Evolutionary conservation across 2,797 vertebrate genomes (phyloP), one percentile per base, ranked within the genome.

Genomic region (Silurus aristotelis): DNA sequence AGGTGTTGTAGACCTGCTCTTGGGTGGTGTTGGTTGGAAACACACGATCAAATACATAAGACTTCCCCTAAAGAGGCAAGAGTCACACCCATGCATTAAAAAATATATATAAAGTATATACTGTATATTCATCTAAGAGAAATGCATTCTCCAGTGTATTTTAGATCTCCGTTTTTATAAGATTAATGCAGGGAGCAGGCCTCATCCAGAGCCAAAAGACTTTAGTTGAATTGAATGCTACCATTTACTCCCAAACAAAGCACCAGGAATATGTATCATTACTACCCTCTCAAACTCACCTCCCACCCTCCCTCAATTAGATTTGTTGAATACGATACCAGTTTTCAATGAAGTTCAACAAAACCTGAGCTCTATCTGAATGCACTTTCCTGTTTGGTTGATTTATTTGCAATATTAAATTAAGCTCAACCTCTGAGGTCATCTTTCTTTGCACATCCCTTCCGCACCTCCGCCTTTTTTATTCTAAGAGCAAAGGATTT

Each of bases 1-100:
- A 90, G 48, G 90, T 86, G 87, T 96, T 96, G 88, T 96, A 96
- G 22, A 96, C 96, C 91, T 96, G 96, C 87, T 96, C 96, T 91
- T 96, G 96, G 27, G 95, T 96, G 10, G 96, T 96, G 92, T 96
- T 96, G 79, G 95, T 95, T 71, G 96, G 95, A 84, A 96, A 96
- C 64, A 96, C 96, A 0, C 93, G 95, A 85, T 96, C 96, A 72
- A 96, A 96, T 19, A 82, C 94, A 25, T 94, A 96, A 0, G 96
- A 94, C 70, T 96, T 96, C n/a, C 96, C 96, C 96, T 96, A 89
- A 64, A 66, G 22, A 84, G 14, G 1, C 31, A n/a, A 63, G 31
- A 63, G 1, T 58, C 58, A 15, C 4, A 14, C 56, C 38, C 15
- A 61, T 43, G 19, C 76, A 43, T 14, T 43, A 20, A 77, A 7